Base-by-base conservation (phyloP, 2,888 invertebrate species). In the Halictus ligatus region DNA sequence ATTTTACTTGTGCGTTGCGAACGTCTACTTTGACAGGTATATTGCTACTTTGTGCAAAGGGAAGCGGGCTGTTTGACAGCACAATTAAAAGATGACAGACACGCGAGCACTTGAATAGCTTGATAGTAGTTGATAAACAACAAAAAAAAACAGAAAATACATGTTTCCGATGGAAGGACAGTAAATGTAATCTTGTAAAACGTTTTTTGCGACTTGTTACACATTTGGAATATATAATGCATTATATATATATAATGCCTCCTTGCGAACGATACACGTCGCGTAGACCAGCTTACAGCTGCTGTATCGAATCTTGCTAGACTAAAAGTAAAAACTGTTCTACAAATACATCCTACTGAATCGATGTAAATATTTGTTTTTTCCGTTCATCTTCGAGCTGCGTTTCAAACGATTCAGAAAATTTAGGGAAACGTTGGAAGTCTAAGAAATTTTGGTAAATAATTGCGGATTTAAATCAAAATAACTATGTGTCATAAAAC, bases 311-410 rank as follows among this genome's bases (percentile, higher is more conserved):
- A 80, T 86, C 69, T 35, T 86, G 78, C 58, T 76, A 85, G 73
- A 29, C 29, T 85, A 84, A 75, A 71, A 21, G 64, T 85, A 78
- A 75, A 69, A 67, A 74, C 72, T 71, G 80, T 35, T 88, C 83
- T 86, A 84, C 58, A 18, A 29, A 64, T 29, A 64, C 77, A 90
- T 86, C 84, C 83, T 60, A 85, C 35, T 72, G 76, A 85, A 64
- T 83, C 43, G 13, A 83, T 90, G 83, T 89, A 88, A 90, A 90
- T 88, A 89, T 75, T 40, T 67, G n/a, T 54, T 21, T 89, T 89
- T 29, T 89, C 78, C 81, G 29, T 78, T 76, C 78, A 81, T 12
- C 58, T 78, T 83, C 29, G n/a, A 43, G 67, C 48, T 12, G 18
- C 40, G 58, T 86, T 80, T 72, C 48, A 78, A 72, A 78, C 58